These are phyloP conservation scores for Synergus gifuensis DNA, from an alignment of 2,888 invertebrate genomes.

Conservation along the genomic window DNA sequence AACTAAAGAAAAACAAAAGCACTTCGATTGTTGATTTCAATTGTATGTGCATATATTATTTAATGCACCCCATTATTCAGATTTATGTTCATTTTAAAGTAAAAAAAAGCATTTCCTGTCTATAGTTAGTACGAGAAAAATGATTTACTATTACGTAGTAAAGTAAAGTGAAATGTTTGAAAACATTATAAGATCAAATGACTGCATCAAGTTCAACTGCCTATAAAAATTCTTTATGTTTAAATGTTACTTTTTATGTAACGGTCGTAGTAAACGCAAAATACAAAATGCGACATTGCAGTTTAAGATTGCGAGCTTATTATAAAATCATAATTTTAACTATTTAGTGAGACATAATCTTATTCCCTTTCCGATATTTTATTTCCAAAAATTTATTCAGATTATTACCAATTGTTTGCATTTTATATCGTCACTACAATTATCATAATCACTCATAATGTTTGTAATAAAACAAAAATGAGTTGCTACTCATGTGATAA, in stretches of 20 bases:
- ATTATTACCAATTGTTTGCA: too few relatives aligned
- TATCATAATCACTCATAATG: too few relatives aligned
- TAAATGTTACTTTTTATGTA: slow-evolving; percentile 23
- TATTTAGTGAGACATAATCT: not conserved
- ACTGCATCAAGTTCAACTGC: slow-evolving; percentile 26
- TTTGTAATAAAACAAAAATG: too few relatives aligned
- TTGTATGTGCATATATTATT: not conserved
- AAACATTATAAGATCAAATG: slow-evolving; percentile 40
- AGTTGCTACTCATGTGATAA: not conserved
- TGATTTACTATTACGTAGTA: not conserved
- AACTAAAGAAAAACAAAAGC: too few relatives aligned
- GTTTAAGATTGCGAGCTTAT: not conserved
- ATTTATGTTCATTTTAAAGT: not conserved
- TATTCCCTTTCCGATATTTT: not conserved
- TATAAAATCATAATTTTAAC: slow-evolving; percentile 9
- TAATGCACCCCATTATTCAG: not conserved
- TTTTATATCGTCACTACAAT: too few relatives aligned
- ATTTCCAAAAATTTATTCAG: too few relatives aligned
- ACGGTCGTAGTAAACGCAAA: not conserved
- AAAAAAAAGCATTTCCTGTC: not conserved
- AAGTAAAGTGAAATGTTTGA: slow-evolving; percentile 13
- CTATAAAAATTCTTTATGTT: slow-evolving; percentile 11
- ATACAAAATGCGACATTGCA: slow-evolving; percentile 4
- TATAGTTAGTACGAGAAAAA: slow-evolving; percentile 1
- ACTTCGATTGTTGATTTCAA: not conserved